Base-by-base conservation (phyloP, 37 sponge, comb jelly and placozoan genomes). In the Cliona cf. orientalis region DNA sequence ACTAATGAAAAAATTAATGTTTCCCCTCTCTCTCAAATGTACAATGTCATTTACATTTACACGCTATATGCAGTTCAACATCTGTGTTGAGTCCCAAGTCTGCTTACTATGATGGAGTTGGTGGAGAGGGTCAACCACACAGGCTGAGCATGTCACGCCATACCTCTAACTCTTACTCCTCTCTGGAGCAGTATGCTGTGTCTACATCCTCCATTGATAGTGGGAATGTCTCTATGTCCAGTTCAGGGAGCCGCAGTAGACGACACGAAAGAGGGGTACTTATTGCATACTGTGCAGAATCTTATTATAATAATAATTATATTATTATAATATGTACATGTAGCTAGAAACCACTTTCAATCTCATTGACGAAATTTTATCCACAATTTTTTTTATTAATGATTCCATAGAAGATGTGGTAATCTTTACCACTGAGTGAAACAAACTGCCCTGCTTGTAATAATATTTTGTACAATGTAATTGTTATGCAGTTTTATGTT, bases 181-280 rank as follows among this genome's bases (percentile, higher is more conserved):
- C 77, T 58, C 77, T 57, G 53, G 49, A 64, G 53, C 79, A 42
- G 22, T 35, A 29, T 41, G 25, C 43, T 7, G 2, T 34, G 37
- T 59, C 28, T 59, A 3, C n/a, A 2, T 69, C 70, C 19, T 44
- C 6, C 23, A 28, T 14, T n/a, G 70, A 69, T 28, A 69, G 43
- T 11, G 70, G 70, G 44, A 41, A 43, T 7, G n/a, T 23, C 11
- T 49, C 53, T 43, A 4, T 46, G 43, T 49, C 53, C 17, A 35
- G 73, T n/a, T n/a, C n/a, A 26, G 45, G 46, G 28, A 72, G 55
- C 36, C 23, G 73, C 55, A 31, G 32, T n/a, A 72, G 35, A 31
- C 46, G 34, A 49, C 73, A 72, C 34, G 49, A 72, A 49, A 2
- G 73, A 72, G 73, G 53, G 73, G 73, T 72, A 49, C 7, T 49